A percentile compares a stretch with the other conserved stretches of the same genome.
phyloP scores from a whole-genome alignment of 2,888 invertebrate species.

The Tanypteryx hageni region DNA sequence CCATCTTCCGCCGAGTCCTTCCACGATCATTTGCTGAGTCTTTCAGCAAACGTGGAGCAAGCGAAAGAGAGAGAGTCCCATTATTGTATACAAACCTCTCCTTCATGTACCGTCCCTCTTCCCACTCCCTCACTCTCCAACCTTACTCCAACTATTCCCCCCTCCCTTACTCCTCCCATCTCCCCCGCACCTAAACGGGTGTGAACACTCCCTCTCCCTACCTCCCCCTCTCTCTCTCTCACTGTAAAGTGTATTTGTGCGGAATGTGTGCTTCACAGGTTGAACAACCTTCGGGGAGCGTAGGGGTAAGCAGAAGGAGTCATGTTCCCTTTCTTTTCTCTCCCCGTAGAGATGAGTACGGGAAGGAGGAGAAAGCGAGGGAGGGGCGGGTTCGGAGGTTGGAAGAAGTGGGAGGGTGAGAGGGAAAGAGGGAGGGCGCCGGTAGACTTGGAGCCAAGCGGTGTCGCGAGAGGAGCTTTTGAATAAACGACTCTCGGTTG shows the following conservation, averaged over 20 bases:
- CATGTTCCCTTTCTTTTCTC: no score
- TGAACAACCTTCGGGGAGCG: not conserved
- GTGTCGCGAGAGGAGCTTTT: constrained; percentile 54
- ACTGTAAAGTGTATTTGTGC: not conserved
- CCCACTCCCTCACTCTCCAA: not conserved
- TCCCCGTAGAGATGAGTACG: not conserved
- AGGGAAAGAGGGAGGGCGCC: not conserved
- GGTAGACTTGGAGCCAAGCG: constrained; percentile 42
- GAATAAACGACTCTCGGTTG: constrained; percentile 54
- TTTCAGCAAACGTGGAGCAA: not conserved
- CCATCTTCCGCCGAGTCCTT: constrained; percentile 25
- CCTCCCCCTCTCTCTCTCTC: not conserved
- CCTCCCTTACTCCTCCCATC: no score
- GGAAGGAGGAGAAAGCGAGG: not conserved
- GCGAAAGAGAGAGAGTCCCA: not conserved
- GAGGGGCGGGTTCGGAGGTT: not conserved
- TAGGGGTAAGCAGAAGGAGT: no score
- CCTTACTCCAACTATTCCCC: not conserved
- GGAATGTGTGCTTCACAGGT: constrained; percentile 23
- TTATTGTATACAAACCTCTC: not conserved
- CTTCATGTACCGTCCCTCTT: no score
- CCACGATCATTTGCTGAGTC: not conserved
- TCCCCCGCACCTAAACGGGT: not conserved
- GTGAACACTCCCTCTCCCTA: not conserved
- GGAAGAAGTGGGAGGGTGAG: not conserved